Evolutionary conservation across 2,113 vertebrate species (phyloP).

Genomic region (Hemichromis elongatus): DNA sequence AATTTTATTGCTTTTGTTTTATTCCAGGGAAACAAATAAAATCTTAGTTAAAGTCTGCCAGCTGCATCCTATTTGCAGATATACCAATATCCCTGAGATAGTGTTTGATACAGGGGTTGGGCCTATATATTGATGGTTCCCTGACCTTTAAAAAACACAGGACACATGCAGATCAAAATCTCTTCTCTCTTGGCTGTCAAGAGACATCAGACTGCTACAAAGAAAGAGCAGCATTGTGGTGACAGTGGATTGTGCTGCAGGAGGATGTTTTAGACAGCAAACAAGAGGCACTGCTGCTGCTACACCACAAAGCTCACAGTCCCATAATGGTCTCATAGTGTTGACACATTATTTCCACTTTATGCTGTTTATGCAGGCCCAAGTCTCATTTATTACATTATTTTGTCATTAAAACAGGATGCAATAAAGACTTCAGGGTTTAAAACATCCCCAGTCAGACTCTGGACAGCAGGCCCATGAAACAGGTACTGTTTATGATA

Average conservation of each 20-base stretch:
- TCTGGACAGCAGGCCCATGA: not conserved
- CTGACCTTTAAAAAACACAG: not conserved
- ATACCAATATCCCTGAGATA: not conserved
- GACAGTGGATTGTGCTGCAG: not conserved
- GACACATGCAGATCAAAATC: not conserved
- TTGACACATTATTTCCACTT: not conserved
- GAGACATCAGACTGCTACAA: not conserved
- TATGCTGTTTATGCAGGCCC: not conserved
- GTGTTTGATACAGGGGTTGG: not conserved
- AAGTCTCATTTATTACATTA: not conserved
- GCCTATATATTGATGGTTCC: not conserved
- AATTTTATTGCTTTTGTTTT: not conserved
- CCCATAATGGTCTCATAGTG: not conserved
- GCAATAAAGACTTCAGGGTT: not conserved
- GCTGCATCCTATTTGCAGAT: not conserved
- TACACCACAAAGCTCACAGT: not conserved
- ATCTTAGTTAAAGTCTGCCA: not conserved
- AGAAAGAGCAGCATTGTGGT: not conserved
- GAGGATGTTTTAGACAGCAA: not conserved
- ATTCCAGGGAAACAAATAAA: not conserved
- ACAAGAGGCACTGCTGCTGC: not conserved
- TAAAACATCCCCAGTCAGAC: not conserved
- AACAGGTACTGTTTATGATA: not conserved
- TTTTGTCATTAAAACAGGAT: not conserved
- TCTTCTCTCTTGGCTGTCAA: not conserved